Percentiles rank a stretch among this genome's conserved stretches.
Evolutionary conservation across 2,113 vertebrate species (phyloP).

Genomic region (Ochotona princeps): DNA sequence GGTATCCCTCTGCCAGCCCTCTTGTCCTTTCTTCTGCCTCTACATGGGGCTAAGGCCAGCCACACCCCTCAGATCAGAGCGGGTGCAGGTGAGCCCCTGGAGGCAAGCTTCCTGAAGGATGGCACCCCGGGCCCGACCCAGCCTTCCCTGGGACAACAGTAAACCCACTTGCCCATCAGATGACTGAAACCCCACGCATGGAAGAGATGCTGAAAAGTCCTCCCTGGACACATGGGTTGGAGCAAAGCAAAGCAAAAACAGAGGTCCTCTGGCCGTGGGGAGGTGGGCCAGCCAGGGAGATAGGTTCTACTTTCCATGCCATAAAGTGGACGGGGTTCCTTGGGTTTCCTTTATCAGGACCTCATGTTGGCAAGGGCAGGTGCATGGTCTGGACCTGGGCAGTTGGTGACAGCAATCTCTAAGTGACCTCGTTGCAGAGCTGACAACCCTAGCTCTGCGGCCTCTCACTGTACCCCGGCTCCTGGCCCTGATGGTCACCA

Average conservation of each 20-base stretch:
- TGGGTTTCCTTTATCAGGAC: neutral
- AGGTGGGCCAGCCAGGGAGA: neutral
- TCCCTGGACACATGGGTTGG: neutral
- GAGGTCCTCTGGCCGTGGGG: neutral
- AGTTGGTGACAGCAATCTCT: neutral
- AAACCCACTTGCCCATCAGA: rapidly evolving
- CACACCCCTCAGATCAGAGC: neutral
- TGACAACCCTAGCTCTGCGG: neutral
- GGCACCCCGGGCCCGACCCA: neutral
- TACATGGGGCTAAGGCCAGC: neutral
- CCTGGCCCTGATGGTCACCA: neutral
- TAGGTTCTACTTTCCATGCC: neutral
- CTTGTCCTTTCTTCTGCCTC: neutral
- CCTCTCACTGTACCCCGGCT: neutral
- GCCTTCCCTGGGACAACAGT: too few relatives aligned
- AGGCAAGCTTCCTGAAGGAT: neutral
- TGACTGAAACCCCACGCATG: neutral
- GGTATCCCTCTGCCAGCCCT: neutral
- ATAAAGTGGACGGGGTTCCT: neutral
- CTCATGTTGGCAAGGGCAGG: neutral
- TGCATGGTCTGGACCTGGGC: neutral
- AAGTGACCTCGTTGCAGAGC: conserved; percentile 27
- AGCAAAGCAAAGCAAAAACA: neutral
- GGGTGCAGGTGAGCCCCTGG: neutral
- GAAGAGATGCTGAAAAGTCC: neutral